Conservation (phyloP, 2,113 vertebrate species). For the Lepidothrix coronata region DNA sequence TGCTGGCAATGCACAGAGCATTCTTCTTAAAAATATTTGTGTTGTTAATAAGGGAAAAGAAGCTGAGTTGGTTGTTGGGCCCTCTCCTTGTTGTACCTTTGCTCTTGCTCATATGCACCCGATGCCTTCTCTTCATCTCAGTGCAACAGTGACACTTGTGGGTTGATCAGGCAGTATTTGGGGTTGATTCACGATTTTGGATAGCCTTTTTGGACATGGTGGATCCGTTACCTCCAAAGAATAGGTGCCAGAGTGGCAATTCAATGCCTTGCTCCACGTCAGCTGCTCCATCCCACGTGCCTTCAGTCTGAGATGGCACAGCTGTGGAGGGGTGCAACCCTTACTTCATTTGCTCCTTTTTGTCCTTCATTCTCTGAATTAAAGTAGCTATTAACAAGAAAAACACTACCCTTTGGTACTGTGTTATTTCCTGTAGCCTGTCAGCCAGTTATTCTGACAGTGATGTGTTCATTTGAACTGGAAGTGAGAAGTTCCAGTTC, state of each 20-base stretch:
- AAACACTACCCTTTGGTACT: neutral
- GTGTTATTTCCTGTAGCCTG: neutral
- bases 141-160: neutral
- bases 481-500: neutral
- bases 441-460: neutral
- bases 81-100: neutral
- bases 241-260: neutral
- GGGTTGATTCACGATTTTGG: neutral
- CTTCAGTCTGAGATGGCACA: neutral
- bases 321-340: neutral
- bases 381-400: neutral
- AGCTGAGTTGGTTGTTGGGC: neutral
- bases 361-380: neutral
- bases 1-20: neutral
- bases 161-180: neutral
- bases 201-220: neutral
- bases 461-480: neutral
- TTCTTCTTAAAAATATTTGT: neutral
- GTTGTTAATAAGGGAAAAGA: neutral
- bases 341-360: neutral
- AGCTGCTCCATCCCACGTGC: neutral
- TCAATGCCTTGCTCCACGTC: rapidly evolving
- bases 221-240: neutral
- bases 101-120: rapidly evolving
- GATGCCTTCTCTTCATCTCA: neutral